Evolutionary conservation across 2,888 invertebrate genomes (phyloP).

Genomic region (Pterostichus niger): DNA sequence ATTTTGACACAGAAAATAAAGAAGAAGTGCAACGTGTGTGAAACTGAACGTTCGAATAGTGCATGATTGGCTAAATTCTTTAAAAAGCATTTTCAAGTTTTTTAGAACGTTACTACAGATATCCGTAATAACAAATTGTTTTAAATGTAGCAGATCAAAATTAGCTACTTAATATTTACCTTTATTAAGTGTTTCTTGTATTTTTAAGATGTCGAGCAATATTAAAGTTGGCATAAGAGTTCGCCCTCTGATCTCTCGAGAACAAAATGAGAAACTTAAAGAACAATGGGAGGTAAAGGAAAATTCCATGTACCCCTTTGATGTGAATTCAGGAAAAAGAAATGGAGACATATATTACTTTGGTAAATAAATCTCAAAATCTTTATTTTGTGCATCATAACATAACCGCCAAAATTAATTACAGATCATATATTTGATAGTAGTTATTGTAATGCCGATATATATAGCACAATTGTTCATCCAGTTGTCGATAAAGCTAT

Average conservation of each 20-base stretch:
- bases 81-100: not conserved
- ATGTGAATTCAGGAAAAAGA: slow-evolving; percentile 75
- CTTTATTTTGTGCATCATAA: slow-evolving; percentile 70
- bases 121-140: slow-evolving; percentile 7
- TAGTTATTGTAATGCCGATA: slow-evolving; percentile 80
- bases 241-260: slow-evolving; percentile 83
- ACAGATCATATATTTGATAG: slow-evolving; percentile 87
- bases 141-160: not conserved
- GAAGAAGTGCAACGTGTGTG: not conserved
- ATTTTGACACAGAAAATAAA: not conserved
- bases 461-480: slow-evolving; percentile 84
- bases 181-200: not conserved
- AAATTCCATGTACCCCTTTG: slow-evolving; percentile 81
- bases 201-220: slow-evolving; percentile 74
- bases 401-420: slow-evolving; percentile 71
- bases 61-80: not conserved
- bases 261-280: slow-evolving; percentile 80
- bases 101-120: slow-evolving; percentile 3
- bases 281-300: slow-evolving; percentile 82
- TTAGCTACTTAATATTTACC: not conserved
- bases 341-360: slow-evolving; percentile 76
- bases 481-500: slow-evolving; percentile 86
- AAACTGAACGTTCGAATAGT: not conserved
- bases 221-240: slow-evolving; percentile 89
- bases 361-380: slow-evolving; percentile 74